Percentiles rank a stretch among this genome's conserved stretches.
These are phyloP conservation scores for Protula sp. DNA, from an alignment of 2,888 invertebrate genomes.

Conservation along the genomic window DNA sequence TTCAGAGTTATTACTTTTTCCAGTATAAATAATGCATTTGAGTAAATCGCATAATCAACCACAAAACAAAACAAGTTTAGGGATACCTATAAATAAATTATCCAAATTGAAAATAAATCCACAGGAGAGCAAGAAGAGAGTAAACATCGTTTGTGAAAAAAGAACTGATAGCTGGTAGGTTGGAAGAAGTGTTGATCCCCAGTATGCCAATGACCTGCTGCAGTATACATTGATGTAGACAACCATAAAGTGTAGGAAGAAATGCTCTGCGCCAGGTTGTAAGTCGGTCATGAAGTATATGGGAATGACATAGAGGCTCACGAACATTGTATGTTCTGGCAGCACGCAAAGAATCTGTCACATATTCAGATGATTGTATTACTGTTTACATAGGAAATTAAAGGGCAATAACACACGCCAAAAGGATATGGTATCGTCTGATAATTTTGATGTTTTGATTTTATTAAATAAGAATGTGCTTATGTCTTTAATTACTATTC, in stretches of 20 bases:
- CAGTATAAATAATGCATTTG: too few species aligned
- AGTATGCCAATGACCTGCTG: conserved; percentile 31
- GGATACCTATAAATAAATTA: conserved; percentile 39
- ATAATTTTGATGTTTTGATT: too few species aligned
- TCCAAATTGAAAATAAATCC: conserved; percentile 43
- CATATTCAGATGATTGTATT: too few species aligned
- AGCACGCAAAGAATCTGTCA: conserved; percentile 42
- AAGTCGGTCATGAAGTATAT: conserved; percentile 38
- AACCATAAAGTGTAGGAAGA: conserved; percentile 33
- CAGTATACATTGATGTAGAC: conserved; percentile 34
- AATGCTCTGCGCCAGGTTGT: conserved; percentile 29
- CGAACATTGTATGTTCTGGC: conserved; percentile 37
- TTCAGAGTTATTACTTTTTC: too few species aligned
- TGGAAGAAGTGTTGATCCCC: conserved; percentile 23
- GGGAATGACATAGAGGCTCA: conserved; percentile 34
- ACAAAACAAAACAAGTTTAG: too few species aligned
- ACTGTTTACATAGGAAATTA: too few species aligned
- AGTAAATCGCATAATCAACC: too few species aligned
- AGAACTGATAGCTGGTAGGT: conserved; percentile 36
- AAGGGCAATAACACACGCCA: too few species aligned
- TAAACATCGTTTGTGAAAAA: conserved; percentile 37
- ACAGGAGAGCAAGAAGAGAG: conserved; percentile 35
- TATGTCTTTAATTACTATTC: too few species aligned
- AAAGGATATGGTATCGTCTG: too few species aligned
- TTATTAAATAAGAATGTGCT: too few species aligned